Evolutionary conservation across 2,888 invertebrate genomes (phyloP).

Genomic region (Lysandra bellargus): DNA sequence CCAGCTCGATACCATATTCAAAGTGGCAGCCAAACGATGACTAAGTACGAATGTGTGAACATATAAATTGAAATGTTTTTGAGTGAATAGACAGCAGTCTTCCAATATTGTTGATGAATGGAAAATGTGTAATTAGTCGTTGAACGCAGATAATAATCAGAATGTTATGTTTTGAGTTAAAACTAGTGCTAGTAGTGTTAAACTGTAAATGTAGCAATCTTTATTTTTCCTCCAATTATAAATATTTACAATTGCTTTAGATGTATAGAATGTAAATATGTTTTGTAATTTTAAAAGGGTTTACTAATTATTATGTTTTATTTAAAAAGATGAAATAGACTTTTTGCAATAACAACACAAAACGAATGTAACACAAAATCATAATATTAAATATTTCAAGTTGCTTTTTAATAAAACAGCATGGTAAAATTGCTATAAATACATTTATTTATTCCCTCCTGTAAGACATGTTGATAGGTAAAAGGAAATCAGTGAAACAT

Average conservation of each 20-base stretch:
- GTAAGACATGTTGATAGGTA: slow-evolving; percentile 44
- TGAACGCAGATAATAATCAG: background rate
- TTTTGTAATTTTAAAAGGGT: background rate
- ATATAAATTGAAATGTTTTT: background rate
- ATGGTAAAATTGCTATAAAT: slow-evolving; percentile 63
- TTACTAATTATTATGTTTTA: background rate
- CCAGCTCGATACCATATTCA: slow-evolving; percentile 63
- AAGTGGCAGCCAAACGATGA: slow-evolving; percentile 53
- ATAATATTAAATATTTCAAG: background rate
- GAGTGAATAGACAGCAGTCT: background rate
- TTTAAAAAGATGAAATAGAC: background rate
- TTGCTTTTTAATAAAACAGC: slow-evolving; percentile 56
- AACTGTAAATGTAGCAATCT: background rate
- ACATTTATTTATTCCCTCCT: slow-evolving; percentile 64
- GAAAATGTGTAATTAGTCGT: background rate
- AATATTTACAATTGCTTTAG: no score
- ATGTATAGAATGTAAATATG: background rate
- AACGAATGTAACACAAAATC: background rate
- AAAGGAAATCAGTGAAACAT: slow-evolving; percentile 30
- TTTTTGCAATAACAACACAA: background rate
- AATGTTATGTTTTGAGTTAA: background rate
- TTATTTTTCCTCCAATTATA: background rate
- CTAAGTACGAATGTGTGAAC: background rate
- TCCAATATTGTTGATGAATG: background rate
- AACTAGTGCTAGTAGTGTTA: background rate